These are phyloP conservation scores for Planiliza haematocheilus DNA, from an alignment of 2,113 vertebrate species.

Conservation along the genomic window DNA sequence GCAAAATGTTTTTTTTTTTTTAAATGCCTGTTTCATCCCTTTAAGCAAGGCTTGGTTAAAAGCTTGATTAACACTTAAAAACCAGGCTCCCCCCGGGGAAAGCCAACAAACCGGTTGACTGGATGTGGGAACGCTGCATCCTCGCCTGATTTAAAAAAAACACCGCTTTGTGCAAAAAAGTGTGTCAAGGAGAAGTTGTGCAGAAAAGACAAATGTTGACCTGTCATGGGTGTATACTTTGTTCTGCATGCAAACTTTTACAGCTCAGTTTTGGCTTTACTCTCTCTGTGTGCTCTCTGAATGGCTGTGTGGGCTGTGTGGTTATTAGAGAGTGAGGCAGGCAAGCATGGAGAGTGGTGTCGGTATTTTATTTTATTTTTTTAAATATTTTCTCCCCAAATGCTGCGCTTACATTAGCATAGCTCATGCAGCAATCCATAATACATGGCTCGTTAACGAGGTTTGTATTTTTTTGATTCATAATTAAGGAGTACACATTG, in stretches of 20 bases:
- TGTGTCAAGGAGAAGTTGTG: constrained; percentile 25
- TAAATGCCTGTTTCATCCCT: constrained; percentile 6
- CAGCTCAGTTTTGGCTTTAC: constrained; percentile 1
- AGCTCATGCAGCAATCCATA: constrained; percentile 72
- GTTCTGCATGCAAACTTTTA: constrained; percentile 11
- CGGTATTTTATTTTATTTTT: constrained; percentile 42
- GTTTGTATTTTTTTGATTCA: constrained; percentile 72
- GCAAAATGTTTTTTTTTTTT: constrained; percentile 22
- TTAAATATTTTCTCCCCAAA: not conserved
- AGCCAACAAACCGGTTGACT: constrained; percentile 33
- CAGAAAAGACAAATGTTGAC: not conserved
- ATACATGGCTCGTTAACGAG: constrained; percentile 73
- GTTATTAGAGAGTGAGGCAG: constrained; percentile 48
- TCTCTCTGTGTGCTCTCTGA: constrained; percentile 15
- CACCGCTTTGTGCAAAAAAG: constrained; percentile 11
- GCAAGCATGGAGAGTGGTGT: constrained; percentile 40
- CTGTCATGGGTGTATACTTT: constrained; percentile 7
- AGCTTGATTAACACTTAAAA: constrained; percentile 55
- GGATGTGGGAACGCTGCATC: constrained; percentile 27
- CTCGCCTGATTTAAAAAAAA: constrained; percentile 9
- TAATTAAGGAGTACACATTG: constrained; percentile 70
- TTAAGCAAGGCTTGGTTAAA: constrained; percentile 25
- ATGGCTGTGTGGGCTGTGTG: constrained; percentile 16
- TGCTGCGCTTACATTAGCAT: constrained; percentile 66
- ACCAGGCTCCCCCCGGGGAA: constrained; percentile 22